Evolutionary conservation across 2,888 invertebrate genomes (phyloP).

Genomic region (Pherbina coryleti): DNA sequence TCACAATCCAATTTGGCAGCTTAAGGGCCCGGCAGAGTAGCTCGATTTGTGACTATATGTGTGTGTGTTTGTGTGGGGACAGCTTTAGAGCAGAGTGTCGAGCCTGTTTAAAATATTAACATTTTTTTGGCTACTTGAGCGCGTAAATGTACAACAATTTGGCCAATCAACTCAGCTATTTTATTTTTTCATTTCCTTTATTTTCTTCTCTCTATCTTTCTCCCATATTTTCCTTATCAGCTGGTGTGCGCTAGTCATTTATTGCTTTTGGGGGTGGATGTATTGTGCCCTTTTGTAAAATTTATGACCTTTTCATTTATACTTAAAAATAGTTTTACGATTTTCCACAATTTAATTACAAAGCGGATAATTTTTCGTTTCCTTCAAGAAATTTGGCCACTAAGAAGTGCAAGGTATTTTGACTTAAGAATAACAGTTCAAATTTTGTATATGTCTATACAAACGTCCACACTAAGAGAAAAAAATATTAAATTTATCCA

Average conservation of each 20-base stretch:
- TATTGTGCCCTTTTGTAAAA: background rate
- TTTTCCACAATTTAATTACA: background rate
- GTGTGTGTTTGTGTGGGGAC: background rate
- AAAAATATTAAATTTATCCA: too few relatives aligned
- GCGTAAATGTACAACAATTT: conserved; percentile 13
- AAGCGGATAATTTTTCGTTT: background rate
- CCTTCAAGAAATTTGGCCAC: background rate
- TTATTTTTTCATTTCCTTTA: background rate
- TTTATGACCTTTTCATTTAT: conserved; percentile 13
- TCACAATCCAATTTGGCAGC: conserved; percentile 15
- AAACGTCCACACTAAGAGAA: too few relatives aligned
- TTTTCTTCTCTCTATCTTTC: background rate
- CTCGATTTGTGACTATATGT: background rate
- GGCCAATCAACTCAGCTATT: background rate
- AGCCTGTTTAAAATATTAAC: background rate
- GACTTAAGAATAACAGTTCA: background rate
- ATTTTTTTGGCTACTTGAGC: conserved; percentile 11
- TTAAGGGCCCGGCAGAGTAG: background rate
- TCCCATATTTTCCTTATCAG: background rate
- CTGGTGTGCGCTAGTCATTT: background rate
- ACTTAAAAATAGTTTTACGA: conserved; percentile 13
- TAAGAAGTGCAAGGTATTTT: background rate
- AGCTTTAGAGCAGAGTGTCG: background rate
- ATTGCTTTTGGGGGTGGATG: conserved; percentile 17
- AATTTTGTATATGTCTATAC: too few relatives aligned